Base-by-base conservation (phyloP, 2,797 vertebrate species). In the Melanotaenia maccullochi region DNA sequence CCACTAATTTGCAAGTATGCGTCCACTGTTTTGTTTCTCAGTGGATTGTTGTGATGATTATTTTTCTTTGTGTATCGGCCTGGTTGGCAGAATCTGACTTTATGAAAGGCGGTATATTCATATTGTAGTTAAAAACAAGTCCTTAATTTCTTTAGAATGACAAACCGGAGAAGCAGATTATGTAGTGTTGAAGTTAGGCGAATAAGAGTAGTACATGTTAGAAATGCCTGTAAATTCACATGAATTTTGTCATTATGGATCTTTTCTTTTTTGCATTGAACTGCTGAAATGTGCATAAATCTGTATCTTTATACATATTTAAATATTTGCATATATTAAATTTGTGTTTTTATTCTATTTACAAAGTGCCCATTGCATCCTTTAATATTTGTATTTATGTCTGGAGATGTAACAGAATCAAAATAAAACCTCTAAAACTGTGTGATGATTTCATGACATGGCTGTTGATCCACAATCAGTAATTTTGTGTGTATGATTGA, bases 351-450 rank as follows among this genome's bases (percentile, higher is more conserved):
- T 93, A 91, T 89, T 91, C 82, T 90, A 90, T 89, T 83, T 90
- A 87, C 86, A 88, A 86, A 78, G 84, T 89, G 95, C 95, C 94
- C 92, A 94, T 96, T 96, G 94, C 96, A 96, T 96, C 94, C 94
- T 96, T 97, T 95, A 94, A 94, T 92, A 94, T 96, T 96, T 96
- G 95, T 97, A 96, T 96, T 96, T 96, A 95, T 96, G 94, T 96
- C 93, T 94, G 93, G 94, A 96, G 94, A 96, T 95, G 93, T 96
- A 95, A 96, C 94, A 95, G 95, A 94, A 96, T 95, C 95, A 95
- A 95, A 97, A 96, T 96, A 96, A 96, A 97, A 93, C 92, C 90
- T 90, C 92, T 94, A 90, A 93, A 93, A 94, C 92, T 94, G 30
- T 96, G 80, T 88, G 76, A 94, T 94, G 56, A 67, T 73, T 75